Evolutionary conservation across 1,140 invertebrate species (phyloP), one percentile per base, ranked within the genome.

Genomic region (Cydia strobilella): DNA sequence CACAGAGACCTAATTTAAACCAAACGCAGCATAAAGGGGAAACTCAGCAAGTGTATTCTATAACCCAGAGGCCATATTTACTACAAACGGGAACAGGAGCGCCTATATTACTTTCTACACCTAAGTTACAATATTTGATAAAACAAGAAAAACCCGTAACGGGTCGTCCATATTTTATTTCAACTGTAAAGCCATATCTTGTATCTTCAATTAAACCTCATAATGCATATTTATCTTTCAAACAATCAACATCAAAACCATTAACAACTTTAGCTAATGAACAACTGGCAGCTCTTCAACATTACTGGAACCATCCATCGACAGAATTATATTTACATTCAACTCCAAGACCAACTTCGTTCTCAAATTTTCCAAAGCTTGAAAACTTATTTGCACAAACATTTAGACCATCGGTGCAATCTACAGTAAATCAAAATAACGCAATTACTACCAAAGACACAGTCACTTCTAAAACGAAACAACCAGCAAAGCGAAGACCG

Each of bases 401-500:
- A 48, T 75, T 84, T 72, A 84, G 72, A 73, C 74, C 82, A 42
- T 80, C 85, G 4, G 74, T 77, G 4, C 76, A 82, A 71, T 13
- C 74, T 4, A 78, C 84, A 13, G 63, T 74, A 76, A 76, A 78
- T 77, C 76, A 82, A 20, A 83, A 74, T 20, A 76, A 51, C 20
- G 59, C 72, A 74, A n/a, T 63, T 71, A 74, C 77, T 73, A 73
- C 27, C 72, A 73, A 76, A 76, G 54, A 73, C 20, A 31, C 76
- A 23, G 62, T 80, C 25, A 74, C 82, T 66, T 84, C 84, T 62
- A 88, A 86, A 27, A 81, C 82, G 12, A 89, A 84, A 74, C 65
- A 78, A 63, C 82, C 85, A 20, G 45, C 80, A 23, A 90, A 90
- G 77, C 87, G 91, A 62, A 87, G 90, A 80, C 92, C 91, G 2